Conservation (phyloP, 2,888 invertebrate genomes). For the Dicranocentrus wangi region DNA sequence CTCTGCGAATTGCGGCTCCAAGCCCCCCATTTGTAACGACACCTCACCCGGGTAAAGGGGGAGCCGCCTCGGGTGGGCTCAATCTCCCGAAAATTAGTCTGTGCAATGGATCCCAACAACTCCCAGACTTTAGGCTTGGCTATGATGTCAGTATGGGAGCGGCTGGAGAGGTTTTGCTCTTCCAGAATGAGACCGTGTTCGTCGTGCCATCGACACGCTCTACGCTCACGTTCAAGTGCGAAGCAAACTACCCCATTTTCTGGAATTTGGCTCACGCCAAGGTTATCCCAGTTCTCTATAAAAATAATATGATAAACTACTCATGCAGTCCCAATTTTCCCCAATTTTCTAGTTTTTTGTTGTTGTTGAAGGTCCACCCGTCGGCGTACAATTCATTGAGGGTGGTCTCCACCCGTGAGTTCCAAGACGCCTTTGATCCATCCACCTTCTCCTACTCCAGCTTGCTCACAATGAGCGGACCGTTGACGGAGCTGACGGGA, state of each 20-base stretch:
- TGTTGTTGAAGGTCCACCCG: conserved; percentile 20
- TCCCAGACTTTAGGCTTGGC: no score
- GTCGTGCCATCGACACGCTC: conserved; percentile 57
- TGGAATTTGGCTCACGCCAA: conserved; percentile 69
- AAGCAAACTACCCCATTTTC: conserved; percentile 68
- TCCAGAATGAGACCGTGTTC: conserved; percentile 58
- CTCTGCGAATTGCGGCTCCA: neutral
- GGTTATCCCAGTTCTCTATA: conserved; percentile 10
- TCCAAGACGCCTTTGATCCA: conserved; percentile 64
- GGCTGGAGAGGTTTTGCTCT: neutral
- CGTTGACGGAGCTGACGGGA: conserved; percentile 59
- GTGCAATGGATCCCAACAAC: neutral
- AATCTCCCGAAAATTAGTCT: conserved; percentile 33
- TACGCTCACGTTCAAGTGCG: conserved; percentile 65
- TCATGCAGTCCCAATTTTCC: no score
- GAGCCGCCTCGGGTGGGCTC: neutral
- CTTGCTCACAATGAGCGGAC: conserved; percentile 52
- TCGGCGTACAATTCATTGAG: conserved; percentile 30
- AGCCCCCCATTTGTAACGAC: neutral
- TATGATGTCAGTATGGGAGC: no score
- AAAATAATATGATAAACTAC: neutral
- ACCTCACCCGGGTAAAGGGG: no score
- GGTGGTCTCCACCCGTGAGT: conserved; percentile 28
- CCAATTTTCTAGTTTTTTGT: no score
- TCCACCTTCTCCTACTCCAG: conserved; percentile 66